Percentiles rank a stretch among this genome's conserved stretches.
Conservation (phyloP, 2,888 invertebrate species). For the Mythimna impura region DNA sequence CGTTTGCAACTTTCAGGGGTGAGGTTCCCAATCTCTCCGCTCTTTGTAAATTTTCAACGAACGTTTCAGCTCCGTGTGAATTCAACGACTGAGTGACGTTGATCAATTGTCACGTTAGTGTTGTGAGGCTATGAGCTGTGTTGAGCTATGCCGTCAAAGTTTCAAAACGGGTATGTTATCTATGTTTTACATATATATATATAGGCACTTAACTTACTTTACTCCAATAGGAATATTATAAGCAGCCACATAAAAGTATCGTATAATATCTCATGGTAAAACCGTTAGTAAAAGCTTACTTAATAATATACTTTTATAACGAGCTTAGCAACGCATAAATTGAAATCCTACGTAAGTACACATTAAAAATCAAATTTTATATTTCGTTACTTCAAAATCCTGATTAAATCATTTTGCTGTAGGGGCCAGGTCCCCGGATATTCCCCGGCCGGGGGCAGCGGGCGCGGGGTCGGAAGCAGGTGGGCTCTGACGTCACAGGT, state of each 20-base stretch:
- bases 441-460: conserved; percentile 65
- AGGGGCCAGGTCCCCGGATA: conserved; percentile 73
- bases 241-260: background rate
- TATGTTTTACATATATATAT: background rate
- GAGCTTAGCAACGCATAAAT: conserved; percentile 34
- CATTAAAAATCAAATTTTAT: conserved; percentile 57
- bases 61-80: conserved; percentile 28
- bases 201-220: background rate
- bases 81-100: conserved; percentile 20
- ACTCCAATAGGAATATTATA: background rate
- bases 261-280: conserved; percentile 10
- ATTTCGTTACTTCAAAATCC: conserved; percentile 62
- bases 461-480: conserved; percentile 73
- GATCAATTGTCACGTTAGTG: conserved; percentile 19
- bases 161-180: background rate
- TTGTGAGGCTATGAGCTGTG: background rate
- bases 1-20: conserved; percentile 31
- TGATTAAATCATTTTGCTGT: conserved; percentile 74
- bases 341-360: conserved; percentile 40
- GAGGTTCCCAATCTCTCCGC: conserved; percentile 13
- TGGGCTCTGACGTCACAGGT: conserved; percentile 83
- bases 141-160: background rate
- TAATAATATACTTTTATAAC: conserved; percentile 35
- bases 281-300: conserved; percentile 5
- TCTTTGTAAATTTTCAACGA: conserved; percentile 45